These are phyloP conservation scores for Dilophus febrilis DNA, from an alignment of 2,888 invertebrate genomes.

Conservation along the genomic window DNA sequence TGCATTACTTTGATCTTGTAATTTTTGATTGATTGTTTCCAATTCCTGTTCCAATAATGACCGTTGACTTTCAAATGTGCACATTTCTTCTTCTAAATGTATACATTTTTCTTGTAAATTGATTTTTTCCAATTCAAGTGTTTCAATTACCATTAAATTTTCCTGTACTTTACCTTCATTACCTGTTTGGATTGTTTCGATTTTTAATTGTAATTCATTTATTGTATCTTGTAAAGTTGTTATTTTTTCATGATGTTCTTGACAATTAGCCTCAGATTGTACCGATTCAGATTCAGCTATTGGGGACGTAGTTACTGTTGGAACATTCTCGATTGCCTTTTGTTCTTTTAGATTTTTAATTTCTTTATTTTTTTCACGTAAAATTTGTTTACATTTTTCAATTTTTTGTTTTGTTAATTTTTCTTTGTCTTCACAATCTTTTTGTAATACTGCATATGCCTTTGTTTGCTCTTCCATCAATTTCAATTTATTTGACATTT, in stretches of 20 bases:
- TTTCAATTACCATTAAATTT: conserved; percentile 55
- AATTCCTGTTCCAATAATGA: conserved; percentile 41
- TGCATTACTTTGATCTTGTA: conserved; percentile 42
- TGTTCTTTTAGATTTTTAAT: conserved; percentile 25
- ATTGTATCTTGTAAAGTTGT: conserved; percentile 6
- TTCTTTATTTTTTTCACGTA: conserved; percentile 38
- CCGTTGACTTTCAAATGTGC: conserved; percentile 41
- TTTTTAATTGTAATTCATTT: conserved; percentile 9
- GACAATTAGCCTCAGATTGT: not conserved
- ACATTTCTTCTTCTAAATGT: conserved; percentile 47
- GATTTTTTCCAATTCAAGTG: conserved; percentile 45
- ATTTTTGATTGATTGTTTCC: conserved; percentile 40
- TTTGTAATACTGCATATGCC: conserved; percentile 33
- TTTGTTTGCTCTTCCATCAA: conserved; percentile 17
- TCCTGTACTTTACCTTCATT: conserved; percentile 49
- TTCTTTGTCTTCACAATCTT: conserved; percentile 32
- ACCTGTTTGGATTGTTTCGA: conserved; percentile 10
- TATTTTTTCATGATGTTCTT: conserved; percentile 1
- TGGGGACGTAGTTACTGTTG: not conserved
- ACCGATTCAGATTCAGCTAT: not conserved
- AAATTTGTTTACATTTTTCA: conserved; percentile 30
- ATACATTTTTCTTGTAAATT: conserved; percentile 45
- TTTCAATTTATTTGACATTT: conserved; percentile 26
- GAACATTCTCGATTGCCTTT: conserved; percentile 3
- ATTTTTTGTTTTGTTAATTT: conserved; percentile 23